Evolutionary conservation across 2,113 vertebrate species (phyloP), one percentile per base, ranked within the genome.

Genomic region (Formicarius rufipectus): DNA sequence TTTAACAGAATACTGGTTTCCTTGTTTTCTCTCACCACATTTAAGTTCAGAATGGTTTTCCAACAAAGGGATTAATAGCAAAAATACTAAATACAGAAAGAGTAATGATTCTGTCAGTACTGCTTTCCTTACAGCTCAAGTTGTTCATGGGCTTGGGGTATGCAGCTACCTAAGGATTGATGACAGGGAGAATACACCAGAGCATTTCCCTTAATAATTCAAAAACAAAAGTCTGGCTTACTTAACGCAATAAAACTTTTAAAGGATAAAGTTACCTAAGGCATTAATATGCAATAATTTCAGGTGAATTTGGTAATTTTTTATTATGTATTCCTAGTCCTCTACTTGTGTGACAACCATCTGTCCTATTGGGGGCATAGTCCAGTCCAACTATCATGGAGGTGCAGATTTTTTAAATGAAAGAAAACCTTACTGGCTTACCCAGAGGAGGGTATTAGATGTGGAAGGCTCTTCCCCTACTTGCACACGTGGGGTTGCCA

Each of bases 41-140:
- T 80, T 60, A 84, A 56, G 21, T 81, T 84, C 50, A 58, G 63
- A 52, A 33, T 0, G 2, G 3, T 60, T 80, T 95, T 93, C 24
- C 24, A 56, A 21, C 21, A 47, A 20, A 16, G 25, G 59, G 17
- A 28, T 12, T 55, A 37, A 55, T 15, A 64, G 49, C 25, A 33
- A 42, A 90, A 89, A 89, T 33, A 35, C 35, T 88, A 77, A 81
- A 52, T 58, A 80, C 53, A 21, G 56, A 71, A 67, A 63, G 52
- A 64, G 27, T 73, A 86, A 31, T 76, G 88, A 66, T 89, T 85
- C 58, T 52, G 44, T 63, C 30, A 14, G 15, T 35, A 33, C 58
- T n/a, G 14, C 19, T 75, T 75, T 75, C 8, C 21, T 88, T 91
- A 80, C 37, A 74, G 45, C 47, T 93, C 14, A 22, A 31, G 10